Percentiles rank a stretch among this genome's conserved stretches.
These are phyloP conservation scores for Lutjanus erythropterus DNA, from an alignment of 2,113 vertebrate species.

Conservation along the genomic window DNA sequence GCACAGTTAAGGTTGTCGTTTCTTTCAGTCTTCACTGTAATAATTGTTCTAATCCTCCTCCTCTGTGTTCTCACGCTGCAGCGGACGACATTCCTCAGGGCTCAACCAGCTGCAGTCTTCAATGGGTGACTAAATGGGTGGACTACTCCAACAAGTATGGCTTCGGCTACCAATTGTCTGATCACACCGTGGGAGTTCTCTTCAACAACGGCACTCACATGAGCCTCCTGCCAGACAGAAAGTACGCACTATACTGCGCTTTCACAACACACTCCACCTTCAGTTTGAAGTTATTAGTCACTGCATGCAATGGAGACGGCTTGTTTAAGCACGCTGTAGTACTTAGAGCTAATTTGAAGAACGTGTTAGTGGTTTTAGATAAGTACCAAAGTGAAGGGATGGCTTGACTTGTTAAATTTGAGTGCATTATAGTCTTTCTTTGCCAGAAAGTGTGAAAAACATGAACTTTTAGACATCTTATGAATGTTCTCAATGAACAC, in stretches of 20 bases:
- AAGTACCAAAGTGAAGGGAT: neutral
- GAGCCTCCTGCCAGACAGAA: slow-evolving; percentile 97
- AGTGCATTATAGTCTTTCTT: neutral
- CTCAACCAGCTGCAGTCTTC: slow-evolving; percentile 88
- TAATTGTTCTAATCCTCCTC: slow-evolving; percentile 47
- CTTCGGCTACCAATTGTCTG: slow-evolving; percentile 98
- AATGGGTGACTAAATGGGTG: slow-evolving; percentile 99
- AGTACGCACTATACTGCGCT: slow-evolving; percentile 83
- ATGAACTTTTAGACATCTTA: too few species aligned
- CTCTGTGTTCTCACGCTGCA: slow-evolving; percentile 58
- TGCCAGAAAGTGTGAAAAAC: neutral
- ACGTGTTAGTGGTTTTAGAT: slow-evolving; percentile 1
- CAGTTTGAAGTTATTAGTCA: slow-evolving; percentile 41
- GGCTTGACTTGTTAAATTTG: neutral
- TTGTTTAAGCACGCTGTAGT: slow-evolving; percentile 41
- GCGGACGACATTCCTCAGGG: slow-evolving; percentile 90
- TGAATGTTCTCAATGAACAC: neutral
- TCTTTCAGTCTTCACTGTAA: neutral
- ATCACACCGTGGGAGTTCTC: slow-evolving; percentile 97
- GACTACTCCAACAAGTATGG: slow-evolving; percentile 99
- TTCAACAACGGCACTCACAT: slow-evolving; percentile 99
- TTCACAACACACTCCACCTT: slow-evolving; percentile 30
- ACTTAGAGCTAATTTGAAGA: neutral
- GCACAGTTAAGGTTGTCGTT: neutral
- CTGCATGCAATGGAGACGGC: slow-evolving; percentile 1